A percentile compares a stretch with the other conserved stretches of the same genome.
phyloP scores from a whole-genome alignment of 2,888 invertebrate species.

The Lycophotia porphyrea region DNA sequence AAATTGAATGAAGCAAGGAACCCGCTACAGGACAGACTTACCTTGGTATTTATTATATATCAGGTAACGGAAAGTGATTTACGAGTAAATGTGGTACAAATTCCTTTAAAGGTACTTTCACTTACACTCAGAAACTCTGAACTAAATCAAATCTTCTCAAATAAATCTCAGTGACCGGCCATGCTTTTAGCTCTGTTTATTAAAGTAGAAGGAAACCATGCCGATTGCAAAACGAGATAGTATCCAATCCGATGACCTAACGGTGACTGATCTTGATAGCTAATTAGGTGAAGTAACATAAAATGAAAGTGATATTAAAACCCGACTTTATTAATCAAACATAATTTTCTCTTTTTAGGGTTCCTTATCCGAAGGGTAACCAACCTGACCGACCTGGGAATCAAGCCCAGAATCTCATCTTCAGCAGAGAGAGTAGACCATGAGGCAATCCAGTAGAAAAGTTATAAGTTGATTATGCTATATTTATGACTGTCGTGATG shows the following conservation, averaged over 20 bases:
- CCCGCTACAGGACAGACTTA: no score
- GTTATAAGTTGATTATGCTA: no score
- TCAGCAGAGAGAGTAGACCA: no score
- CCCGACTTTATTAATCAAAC: constrained; percentile 6
- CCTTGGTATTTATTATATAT: no score
- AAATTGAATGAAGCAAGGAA: no score
- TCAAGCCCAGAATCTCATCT: no score
- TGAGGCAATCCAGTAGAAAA: no score
- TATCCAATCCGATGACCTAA: constrained; percentile 38
- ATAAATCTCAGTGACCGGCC: constrained; percentile 2
- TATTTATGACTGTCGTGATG: no score
- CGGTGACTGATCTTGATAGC: constrained; percentile 21
- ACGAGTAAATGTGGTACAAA: neutral
- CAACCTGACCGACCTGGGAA: no score
- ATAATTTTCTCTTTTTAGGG: constrained; percentile 7
- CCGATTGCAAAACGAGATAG: constrained; percentile 36
- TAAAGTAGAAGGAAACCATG: constrained; percentile 15
- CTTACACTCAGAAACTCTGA: neutral
- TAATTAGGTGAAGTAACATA: constrained; percentile 42
- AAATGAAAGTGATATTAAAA: constrained; percentile 40
- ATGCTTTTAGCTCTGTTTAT: constrained; percentile 13
- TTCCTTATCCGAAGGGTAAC: no score
- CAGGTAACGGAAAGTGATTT: neutral
- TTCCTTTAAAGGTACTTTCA: neutral
- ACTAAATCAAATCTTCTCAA: constrained; percentile 6